These are phyloP conservation scores for Lophius piscatorius DNA, from an alignment of 2,113 vertebrate species.

Conservation along the genomic window DNA sequence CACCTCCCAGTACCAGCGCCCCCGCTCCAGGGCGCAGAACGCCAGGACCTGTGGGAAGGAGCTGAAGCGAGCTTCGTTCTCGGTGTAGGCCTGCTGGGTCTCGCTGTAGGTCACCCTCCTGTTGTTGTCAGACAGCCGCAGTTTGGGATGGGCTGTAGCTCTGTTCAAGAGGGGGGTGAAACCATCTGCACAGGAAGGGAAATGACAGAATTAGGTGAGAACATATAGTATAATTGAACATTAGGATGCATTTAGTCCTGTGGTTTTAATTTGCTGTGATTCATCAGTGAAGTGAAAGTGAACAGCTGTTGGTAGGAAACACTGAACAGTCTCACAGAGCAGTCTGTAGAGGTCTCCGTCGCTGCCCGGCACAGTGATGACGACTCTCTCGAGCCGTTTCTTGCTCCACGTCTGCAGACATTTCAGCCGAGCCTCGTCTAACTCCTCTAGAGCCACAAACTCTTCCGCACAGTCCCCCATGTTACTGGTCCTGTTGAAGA, in stretches of 20 bases:
- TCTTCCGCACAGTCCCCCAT: constrained; percentile 40
- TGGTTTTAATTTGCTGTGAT: constrained; percentile 16
- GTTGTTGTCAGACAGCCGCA: constrained; percentile 74
- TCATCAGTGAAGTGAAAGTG: background rate
- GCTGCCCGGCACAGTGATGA: constrained; percentile 59
- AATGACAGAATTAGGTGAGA: constrained; percentile 3
- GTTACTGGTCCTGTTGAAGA: constrained; percentile 25
- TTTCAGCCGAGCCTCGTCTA: constrained; percentile 62
- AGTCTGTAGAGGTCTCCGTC: constrained; percentile 75
- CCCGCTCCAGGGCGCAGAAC: constrained; percentile 38
- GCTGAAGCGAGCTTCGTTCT: constrained; percentile 75
- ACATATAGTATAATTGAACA: constrained; percentile 1
- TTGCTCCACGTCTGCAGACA: constrained; percentile 77
- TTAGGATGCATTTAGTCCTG: constrained; percentile 1
- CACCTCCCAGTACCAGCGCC: constrained; percentile 82
- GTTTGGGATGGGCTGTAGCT: constrained; percentile 79
- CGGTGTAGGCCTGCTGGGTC: constrained; percentile 62
- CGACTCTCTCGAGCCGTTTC: constrained; percentile 64
- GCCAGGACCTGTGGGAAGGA: constrained; percentile 80
- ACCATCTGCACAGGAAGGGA: constrained; percentile 70
- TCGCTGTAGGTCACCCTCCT: constrained; percentile 72
- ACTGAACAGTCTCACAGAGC: constrained; percentile 68
- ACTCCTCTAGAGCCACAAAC: constrained; percentile 56
- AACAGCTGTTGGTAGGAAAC: background rate
- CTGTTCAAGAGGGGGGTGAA: constrained; percentile 68